Evolutionary conservation across 2,888 invertebrate genomes (phyloP).

Genomic region (Gibbula magus): DNA sequence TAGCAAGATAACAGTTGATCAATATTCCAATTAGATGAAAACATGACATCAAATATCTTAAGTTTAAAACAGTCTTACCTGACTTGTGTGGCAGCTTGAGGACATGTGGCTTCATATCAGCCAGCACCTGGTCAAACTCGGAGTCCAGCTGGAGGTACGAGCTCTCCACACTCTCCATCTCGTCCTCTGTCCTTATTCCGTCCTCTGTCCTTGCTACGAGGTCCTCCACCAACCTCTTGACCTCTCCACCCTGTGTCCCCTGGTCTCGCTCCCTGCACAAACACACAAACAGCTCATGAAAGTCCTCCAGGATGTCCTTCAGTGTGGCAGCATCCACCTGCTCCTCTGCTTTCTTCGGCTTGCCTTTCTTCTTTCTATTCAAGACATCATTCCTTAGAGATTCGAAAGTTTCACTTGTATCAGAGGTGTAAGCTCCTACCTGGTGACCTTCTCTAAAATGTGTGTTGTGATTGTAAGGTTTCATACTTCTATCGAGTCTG

Average conservation of each 20-base stretch:
- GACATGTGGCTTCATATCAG: conserved; percentile 74
- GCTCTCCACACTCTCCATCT: conserved; percentile 40
- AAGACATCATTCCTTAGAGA: too few relatives aligned
- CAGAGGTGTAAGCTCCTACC: too few relatives aligned
- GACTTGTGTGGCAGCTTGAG: conserved; percentile 72
- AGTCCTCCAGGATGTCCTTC: conserved; percentile 30
- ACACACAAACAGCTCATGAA: conserved; percentile 37
- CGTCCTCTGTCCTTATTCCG: not conserved
- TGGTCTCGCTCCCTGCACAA: conserved; percentile 35
- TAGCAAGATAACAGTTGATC: too few relatives aligned
- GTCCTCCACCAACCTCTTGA: not conserved
- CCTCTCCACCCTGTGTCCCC: not conserved
- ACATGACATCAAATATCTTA: too few relatives aligned
- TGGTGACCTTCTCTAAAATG: too few relatives aligned
- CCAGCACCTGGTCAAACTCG: conserved; percentile 72
- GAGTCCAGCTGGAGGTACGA: conserved; percentile 57
- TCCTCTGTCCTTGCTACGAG: not conserved
- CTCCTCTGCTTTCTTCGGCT: not conserved
- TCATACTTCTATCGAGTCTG: too few relatives aligned
- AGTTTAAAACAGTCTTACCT: conserved; percentile 50
- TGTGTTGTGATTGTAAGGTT: too few relatives aligned
- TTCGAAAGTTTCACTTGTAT: too few relatives aligned
- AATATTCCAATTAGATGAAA: not conserved
- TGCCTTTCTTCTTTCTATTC: too few relatives aligned
- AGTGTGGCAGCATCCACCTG: conserved; percentile 12